Conservation (phyloP, 2,797 vertebrate genomes). For the Lithobates sylvaticus region DNA sequence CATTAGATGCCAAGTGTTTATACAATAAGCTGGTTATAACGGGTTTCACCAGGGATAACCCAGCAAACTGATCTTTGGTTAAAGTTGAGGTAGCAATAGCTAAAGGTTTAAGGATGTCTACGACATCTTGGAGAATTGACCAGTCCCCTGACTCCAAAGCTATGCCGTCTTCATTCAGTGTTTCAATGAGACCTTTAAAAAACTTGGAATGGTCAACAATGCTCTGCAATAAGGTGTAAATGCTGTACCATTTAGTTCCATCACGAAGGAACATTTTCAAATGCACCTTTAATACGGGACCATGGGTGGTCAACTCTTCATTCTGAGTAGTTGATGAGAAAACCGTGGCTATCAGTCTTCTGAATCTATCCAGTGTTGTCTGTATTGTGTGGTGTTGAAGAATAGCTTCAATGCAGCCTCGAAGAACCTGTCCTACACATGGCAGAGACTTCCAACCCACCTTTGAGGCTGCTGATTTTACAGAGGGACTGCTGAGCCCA, state of each 20-base stretch:
- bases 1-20: conserved; percentile 74
- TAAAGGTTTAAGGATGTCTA: conserved; percentile 76
- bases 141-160: conserved; percentile 70
- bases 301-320: conserved; percentile 60
- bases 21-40: conserved; percentile 79
- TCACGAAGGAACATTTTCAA: conserved; percentile 59
- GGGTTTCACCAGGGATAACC: conserved; percentile 78
- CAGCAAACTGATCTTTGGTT: conserved; percentile 76
- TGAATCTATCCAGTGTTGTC: conserved; percentile 66
- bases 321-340: conserved; percentile 33
- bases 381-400: conserved; percentile 70
- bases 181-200: conserved; percentile 47
- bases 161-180: conserved; percentile 54
- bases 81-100: conserved; percentile 80
- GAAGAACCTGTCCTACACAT: conserved; percentile 74
- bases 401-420: conserved; percentile 74
- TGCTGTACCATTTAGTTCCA: conserved; percentile 62
- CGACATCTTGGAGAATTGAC: conserved; percentile 75
- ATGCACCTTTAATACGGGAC: conserved; percentile 58
- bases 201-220: conserved; percentile 60
- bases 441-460: conserved; percentile 69
- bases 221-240: conserved; percentile 58
- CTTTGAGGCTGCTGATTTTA: conserved; percentile 3
- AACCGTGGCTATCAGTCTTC: conserved; percentile 53
- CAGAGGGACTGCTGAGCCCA: conserved; percentile 29